Evolutionary conservation across 2,888 invertebrate species (phyloP).

Genomic region (Cosmia pyralina): DNA sequence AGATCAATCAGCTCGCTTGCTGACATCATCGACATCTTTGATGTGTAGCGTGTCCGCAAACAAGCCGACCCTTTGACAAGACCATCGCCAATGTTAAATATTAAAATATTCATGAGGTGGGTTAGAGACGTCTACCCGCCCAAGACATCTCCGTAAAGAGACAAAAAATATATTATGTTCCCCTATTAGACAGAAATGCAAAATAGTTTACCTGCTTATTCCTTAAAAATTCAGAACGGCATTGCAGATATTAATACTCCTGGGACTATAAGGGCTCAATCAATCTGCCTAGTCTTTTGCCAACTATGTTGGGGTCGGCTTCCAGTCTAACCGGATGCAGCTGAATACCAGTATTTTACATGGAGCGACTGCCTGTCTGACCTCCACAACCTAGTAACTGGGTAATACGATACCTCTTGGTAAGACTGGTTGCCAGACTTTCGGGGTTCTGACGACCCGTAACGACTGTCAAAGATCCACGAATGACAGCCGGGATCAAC

Average conservation of each 20-base stretch:
- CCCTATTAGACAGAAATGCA: constrained; percentile 39
- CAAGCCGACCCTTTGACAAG: constrained; percentile 70
- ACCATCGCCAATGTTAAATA: constrained; percentile 68
- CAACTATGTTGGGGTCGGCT: too few species aligned
- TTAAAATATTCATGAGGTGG: constrained; percentile 78
- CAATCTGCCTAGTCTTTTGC: too few species aligned
- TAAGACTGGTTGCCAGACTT: too few species aligned
- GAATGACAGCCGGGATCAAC: too few species aligned
- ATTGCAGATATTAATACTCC: constrained; percentile 15
- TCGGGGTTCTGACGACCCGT: too few species aligned
- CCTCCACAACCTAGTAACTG: too few species aligned
- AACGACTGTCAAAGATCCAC: too few species aligned
- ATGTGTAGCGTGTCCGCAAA: constrained; percentile 60
- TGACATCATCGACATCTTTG: constrained; percentile 61
- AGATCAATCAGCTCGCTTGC: constrained; percentile 36
- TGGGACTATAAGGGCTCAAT: not conserved
- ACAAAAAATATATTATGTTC: constrained; percentile 60
- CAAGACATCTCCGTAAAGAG: constrained; percentile 56
- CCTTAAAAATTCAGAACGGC: constrained; percentile 26
- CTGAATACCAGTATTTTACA: too few species aligned
- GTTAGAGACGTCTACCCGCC: constrained; percentile 58
- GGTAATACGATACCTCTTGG: too few species aligned
- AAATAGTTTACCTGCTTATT: constrained; percentile 17
- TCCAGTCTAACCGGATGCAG: too few species aligned
- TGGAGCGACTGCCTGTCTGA: too few species aligned